These are phyloP conservation scores for Eleutherodactylus coqui DNA, from an alignment of 2,797 vertebrate genomes.

Conservation along the genomic window DNA sequence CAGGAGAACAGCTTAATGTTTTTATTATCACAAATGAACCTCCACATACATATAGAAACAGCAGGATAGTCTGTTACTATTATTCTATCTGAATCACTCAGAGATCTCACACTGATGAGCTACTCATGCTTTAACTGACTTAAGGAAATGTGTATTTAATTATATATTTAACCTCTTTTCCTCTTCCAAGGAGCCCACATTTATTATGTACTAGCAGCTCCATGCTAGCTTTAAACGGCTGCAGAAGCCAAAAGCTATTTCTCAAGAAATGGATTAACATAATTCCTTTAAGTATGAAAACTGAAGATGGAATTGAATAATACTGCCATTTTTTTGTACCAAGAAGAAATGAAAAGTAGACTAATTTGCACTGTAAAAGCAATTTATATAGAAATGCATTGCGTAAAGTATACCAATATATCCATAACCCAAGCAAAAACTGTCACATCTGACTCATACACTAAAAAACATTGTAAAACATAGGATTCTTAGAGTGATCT, in stretches of 20 bases:
- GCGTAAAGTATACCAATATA: conserved; percentile 46
- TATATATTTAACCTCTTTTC: conserved; percentile 42
- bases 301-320: conserved; percentile 58
- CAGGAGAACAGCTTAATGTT: conserved; percentile 27
- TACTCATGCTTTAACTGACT: conserved; percentile 31
- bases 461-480: conserved; percentile 28
- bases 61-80: conserved; percentile 32
- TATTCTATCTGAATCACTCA: conserved; percentile 13
- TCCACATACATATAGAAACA: conserved; percentile 36
- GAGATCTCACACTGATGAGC: conserved; percentile 37
- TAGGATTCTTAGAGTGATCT: background rate
- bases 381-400: conserved; percentile 56
- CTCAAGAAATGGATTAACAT: conserved; percentile 58
- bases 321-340: conserved; percentile 54
- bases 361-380: conserved; percentile 59
- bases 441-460: conserved; percentile 5
- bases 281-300: conserved; percentile 58
- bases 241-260: conserved; percentile 51
- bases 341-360: conserved; percentile 47
- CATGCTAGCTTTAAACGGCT: conserved; percentile 7
- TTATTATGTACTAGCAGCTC: conserved; percentile 6
- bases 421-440: conserved; percentile 31
- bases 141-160: conserved; percentile 44
- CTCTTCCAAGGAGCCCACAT: conserved; percentile 8
- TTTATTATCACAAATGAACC: conserved; percentile 39